A percentile compares a stretch with the other conserved stretches of the same genome.
phyloP scores from a whole-genome alignment of 2,113 vertebrate species.

The Chaetodon auriga region DNA sequence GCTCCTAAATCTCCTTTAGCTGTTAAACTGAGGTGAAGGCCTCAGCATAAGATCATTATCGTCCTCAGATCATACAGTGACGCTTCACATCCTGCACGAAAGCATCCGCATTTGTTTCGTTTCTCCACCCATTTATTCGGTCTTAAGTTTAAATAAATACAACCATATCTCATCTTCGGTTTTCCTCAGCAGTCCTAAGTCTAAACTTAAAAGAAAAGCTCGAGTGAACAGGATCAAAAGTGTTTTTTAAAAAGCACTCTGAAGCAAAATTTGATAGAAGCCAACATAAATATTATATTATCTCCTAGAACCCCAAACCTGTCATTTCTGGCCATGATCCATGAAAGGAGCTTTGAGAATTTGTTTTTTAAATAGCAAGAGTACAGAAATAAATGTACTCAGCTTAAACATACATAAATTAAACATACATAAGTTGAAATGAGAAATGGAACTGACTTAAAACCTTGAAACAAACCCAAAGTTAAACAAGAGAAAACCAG shows the following conservation, averaged over 20 bases:
- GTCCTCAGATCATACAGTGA: background rate
- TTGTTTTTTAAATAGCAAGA: background rate
- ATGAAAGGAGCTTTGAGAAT: background rate
- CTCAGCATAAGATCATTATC: background rate
- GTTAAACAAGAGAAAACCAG: background rate
- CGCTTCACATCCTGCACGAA: background rate
- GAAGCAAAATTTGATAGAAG: background rate
- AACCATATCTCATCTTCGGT: background rate
- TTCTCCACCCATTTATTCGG: background rate
- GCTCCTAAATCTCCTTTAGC: background rate
- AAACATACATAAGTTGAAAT: background rate
- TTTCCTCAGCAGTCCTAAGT: background rate
- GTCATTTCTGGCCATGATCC: background rate
- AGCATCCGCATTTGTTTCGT: background rate
- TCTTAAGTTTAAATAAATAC: background rate
- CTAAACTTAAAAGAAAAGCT: background rate
- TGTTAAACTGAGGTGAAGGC: background rate
- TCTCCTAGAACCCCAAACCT: background rate
- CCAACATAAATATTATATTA: slow-evolving; percentile 3
- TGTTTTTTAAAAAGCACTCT: background rate
- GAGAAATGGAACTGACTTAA: background rate
- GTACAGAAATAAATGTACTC: background rate
- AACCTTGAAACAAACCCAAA: background rate
- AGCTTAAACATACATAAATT: background rate
- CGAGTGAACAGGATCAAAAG: background rate